A percentile compares a stretch with the other conserved stretches of the same genome.
Evolutionary conservation across 1,140 invertebrate genomes (phyloP).

Genomic region (Orius insidiosus): DNA sequence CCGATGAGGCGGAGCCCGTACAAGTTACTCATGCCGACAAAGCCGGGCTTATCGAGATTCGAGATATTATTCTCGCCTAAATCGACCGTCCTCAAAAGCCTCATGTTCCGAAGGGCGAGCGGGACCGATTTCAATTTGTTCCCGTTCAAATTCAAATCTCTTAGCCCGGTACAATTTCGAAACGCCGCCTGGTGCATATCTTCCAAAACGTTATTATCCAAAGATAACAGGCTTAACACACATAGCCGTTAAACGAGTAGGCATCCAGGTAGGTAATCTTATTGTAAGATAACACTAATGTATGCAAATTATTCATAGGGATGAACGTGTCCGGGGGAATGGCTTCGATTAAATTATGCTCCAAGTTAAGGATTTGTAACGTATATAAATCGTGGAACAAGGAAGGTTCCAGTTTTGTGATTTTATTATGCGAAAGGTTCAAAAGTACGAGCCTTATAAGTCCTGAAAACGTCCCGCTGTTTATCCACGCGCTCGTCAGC

Average conservation of each 20-base stretch:
- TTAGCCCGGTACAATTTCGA: constrained; percentile 55
- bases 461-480: constrained; percentile 63
- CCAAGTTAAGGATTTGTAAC: constrained; percentile 61
- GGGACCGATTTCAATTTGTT: constrained; percentile 61
- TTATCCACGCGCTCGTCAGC: constrained; percentile 66
- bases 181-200: constrained; percentile 64
- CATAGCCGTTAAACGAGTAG: constrained; percentile 57
- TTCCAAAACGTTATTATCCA: constrained; percentile 63
- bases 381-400: constrained; percentile 66
- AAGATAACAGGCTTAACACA: constrained; percentile 53
- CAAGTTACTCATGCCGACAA: constrained; percentile 59
- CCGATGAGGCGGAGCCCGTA: constrained; percentile 72
- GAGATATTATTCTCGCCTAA: constrained; percentile 63
- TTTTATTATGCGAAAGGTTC: constrained; percentile 68
- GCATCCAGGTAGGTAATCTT: constrained; percentile 56
- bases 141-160: constrained; percentile 64
- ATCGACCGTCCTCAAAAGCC: constrained; percentile 58
- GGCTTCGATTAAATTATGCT: constrained; percentile 59
- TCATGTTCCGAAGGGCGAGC: constrained; percentile 51
- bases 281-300: constrained; percentile 60
- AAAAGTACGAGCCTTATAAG: constrained; percentile 70
- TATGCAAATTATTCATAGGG: constrained; percentile 68
- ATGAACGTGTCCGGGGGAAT: constrained; percentile 65
- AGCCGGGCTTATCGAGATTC: constrained; percentile 56
- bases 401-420: constrained; percentile 59